Conservation (phyloP, 2,888 invertebrate genomes). For the Thecocarcelia acutangulata region DNA sequence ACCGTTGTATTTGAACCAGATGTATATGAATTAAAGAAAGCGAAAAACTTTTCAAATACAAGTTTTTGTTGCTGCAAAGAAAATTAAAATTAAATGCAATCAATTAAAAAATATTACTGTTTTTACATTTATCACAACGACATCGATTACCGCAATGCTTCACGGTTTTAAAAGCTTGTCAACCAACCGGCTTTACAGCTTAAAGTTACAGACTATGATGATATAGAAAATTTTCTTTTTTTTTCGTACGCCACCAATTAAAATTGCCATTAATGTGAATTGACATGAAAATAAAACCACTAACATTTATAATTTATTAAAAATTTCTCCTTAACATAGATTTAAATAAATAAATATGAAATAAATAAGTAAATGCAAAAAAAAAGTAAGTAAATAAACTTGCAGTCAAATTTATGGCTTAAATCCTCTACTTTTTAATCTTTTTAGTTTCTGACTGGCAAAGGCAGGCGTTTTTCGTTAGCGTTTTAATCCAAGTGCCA, state of each 20-base stretch:
- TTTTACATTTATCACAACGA: not conserved
- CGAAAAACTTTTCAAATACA: not conserved
- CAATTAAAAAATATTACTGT: not conserved
- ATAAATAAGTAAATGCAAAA: slow-evolving; percentile 49
- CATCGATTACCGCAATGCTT: not conserved
- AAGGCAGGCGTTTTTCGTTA: slow-evolving; percentile 87
- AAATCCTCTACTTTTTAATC: slow-evolving; percentile 74
- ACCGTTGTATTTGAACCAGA: not conserved
- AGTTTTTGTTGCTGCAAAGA: not conserved
- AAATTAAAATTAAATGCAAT: slow-evolving; percentile 4
- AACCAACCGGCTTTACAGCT: slow-evolving; percentile 27
- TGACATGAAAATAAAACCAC: slow-evolving; percentile 10
- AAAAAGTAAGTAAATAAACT: not conserved
- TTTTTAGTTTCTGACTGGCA: slow-evolving; percentile 82
- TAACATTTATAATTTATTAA: slow-evolving; percentile 41
- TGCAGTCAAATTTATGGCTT: slow-evolving; percentile 6
- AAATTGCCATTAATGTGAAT: slow-evolving; percentile 18
- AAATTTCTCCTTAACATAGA: slow-evolving; percentile 49
- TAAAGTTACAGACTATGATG: not conserved
- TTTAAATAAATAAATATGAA: slow-evolving; percentile 41
- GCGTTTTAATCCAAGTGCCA: slow-evolving; percentile 85
- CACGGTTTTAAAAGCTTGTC: not conserved
- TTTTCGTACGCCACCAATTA: slow-evolving; percentile 6
- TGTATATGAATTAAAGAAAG: not conserved
- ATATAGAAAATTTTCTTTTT: slow-evolving; percentile 10